Conservation (phyloP, 2,888 invertebrate species). For the Drosophila recens region DNA sequence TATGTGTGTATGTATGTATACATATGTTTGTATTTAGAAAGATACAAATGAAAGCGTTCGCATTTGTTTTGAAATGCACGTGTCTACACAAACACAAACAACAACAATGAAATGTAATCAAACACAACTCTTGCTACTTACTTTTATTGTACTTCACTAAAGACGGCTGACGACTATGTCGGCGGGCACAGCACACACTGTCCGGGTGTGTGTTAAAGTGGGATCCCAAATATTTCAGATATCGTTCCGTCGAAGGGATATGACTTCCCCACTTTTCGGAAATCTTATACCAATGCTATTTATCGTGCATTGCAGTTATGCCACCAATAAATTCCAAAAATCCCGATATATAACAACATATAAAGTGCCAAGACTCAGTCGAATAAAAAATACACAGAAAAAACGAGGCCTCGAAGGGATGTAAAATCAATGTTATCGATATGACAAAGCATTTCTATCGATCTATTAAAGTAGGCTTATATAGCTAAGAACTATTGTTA, state of each 20-base stretch:
- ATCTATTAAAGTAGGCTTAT: slow-evolving; percentile 3
- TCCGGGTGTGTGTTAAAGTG: slow-evolving; percentile 27
- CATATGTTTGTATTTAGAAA: neutral
- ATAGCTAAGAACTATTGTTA: no score
- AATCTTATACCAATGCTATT: slow-evolving; percentile 7
- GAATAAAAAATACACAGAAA: slow-evolving; percentile 68
- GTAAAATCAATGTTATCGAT: slow-evolving; percentile 36
- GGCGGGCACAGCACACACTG: slow-evolving; percentile 41
- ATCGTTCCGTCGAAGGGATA: slow-evolving; percentile 8
- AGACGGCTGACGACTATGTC: slow-evolving; percentile 34
- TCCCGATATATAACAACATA: slow-evolving; percentile 37
- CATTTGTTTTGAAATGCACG: slow-evolving; percentile 4
- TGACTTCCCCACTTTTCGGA: slow-evolving; percentile 2
- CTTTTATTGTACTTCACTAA: slow-evolving; percentile 27
- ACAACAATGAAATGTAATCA: slow-evolving; percentile 11
- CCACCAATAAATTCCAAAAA: slow-evolving; percentile 19
- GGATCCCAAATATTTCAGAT: slow-evolving; percentile 17
- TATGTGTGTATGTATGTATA: neutral
- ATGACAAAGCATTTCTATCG: slow-evolving; percentile 12
- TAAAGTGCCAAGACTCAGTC: slow-evolving; percentile 46
- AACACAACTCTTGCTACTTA: slow-evolving; percentile 31
- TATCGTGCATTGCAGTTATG: slow-evolving; percentile 32
- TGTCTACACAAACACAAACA: slow-evolving; percentile 1
- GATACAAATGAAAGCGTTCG: slow-evolving; percentile 7
- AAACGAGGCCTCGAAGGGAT: slow-evolving; percentile 66